Base-by-base conservation (phyloP, 2,797 vertebrate species). In the Enteromius argenteus region DNA sequence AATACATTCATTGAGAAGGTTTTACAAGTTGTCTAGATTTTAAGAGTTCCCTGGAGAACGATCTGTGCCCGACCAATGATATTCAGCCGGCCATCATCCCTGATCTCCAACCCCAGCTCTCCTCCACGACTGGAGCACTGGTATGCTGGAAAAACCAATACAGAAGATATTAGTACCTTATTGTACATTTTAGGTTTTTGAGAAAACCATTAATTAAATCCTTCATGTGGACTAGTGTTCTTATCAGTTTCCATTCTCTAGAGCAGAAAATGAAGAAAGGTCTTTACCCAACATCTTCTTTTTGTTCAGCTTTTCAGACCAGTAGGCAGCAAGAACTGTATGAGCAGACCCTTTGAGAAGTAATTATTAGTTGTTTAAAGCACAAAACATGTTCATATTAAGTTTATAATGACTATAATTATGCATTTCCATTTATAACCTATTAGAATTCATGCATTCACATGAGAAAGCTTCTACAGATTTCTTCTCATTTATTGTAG, bases 71-170 rank as follows among this genome's bases (percentile, higher is more conserved):
- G 84, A 37, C 97, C 97, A 0, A 86, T 87, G 23, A 98, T 93
- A 89, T 97, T 95, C 84, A 98, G 92, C 88, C 97, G 94, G 72
- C 95, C 93, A 0, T 96, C 93, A 0, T 90, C 80, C 84, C 88
- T 93, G 85, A 97, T 84, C 0, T 95, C 94, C 62, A 98, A 92
- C 86, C 93, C 91, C 91, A 98, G 84, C 86, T 96, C 95, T 56
- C 97, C 97, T 0, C 97, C 97, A 46, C 97, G 94, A 32, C 13
- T 80, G 32, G 97, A 99, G 91, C 97, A 97, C 85, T 99, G 97
- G 90, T 95, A 97, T 21, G 97, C 97, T 99, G 62, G 56, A 88
- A n/a, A 74, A 17, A 79, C 13, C 62, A 86, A 78, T 5, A 73
- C 6, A 14, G 1, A 30, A 10, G 3, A 13, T 13, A n/a, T 1